phyloP scores from a whole-genome alignment of 2,797 vertebrate species.

The Oryzias sinensis region DNA sequence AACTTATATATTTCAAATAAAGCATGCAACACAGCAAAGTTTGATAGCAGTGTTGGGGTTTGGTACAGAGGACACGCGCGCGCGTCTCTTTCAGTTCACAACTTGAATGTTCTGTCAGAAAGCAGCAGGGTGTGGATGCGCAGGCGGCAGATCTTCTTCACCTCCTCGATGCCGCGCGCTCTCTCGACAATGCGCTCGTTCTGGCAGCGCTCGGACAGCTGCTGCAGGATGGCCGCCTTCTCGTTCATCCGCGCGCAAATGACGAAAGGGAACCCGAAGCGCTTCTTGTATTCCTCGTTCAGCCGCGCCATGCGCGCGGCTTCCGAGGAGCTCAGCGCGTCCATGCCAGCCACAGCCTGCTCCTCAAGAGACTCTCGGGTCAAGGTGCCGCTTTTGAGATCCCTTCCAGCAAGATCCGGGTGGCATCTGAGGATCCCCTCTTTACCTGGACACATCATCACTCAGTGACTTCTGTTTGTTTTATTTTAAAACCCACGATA shows the following conservation, averaged over 20 bases:
- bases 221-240: conserved; percentile 60
- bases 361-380: conserved; percentile 78
- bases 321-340: conserved; percentile 59
- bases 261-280: conserved; percentile 85
- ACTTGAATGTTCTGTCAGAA: conserved; percentile 26
- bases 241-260: conserved; percentile 79
- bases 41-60: not conserved
- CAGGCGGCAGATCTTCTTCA: conserved; percentile 82
- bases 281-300: conserved; percentile 78
- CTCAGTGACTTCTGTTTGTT: no score
- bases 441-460: conserved; percentile 69
- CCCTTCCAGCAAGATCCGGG: conserved; percentile 82
- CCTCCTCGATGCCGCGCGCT: conserved; percentile 75
- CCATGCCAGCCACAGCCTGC: conserved; percentile 77
- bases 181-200: conserved; percentile 66
- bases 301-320: conserved; percentile 60
- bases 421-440: conserved; percentile 85
- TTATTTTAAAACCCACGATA: no score
- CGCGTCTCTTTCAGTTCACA: conserved; percentile 16
- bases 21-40: conserved; percentile 6
- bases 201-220: conserved; percentile 68
- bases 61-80: not conserved
- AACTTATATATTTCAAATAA: conserved; percentile 33
- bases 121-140: conserved; percentile 70
- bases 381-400: conserved; percentile 73